Conservation (phyloP, 2,888 invertebrate species). For the Nemurella pictetii region DNA sequence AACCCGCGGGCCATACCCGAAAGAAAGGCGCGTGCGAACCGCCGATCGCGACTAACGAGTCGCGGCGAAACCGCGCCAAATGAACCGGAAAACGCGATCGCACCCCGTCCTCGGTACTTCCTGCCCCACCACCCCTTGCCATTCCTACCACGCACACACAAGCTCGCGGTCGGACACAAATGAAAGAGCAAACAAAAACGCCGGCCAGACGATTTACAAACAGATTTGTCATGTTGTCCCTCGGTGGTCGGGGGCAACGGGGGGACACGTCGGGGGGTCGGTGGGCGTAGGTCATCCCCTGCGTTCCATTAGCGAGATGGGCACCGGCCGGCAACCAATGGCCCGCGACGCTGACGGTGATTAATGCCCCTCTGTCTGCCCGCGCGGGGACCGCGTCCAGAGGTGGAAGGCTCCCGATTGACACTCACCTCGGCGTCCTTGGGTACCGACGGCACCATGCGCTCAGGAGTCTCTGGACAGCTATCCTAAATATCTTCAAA, state of each 20-base stretch:
- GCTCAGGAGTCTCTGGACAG: not conserved
- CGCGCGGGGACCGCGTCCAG: not conserved
- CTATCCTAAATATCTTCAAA: too few species aligned
- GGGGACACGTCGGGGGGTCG: not conserved
- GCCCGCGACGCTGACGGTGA: constrained; percentile 35
- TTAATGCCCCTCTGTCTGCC: constrained; percentile 21
- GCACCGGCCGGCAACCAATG: constrained; percentile 11
- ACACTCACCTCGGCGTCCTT: not conserved
- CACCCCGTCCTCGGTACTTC: too few species aligned
- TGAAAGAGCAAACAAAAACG: not conserved
- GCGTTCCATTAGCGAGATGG: constrained; percentile 35
- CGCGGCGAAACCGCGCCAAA: too few species aligned
- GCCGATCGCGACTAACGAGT: too few species aligned
- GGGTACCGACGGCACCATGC: too few species aligned
- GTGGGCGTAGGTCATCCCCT: not conserved
- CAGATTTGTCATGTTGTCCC: constrained; percentile 19
- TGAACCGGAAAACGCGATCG: too few species aligned
- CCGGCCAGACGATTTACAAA: not conserved
- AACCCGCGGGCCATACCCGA: too few species aligned
- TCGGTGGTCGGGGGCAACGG: not conserved
- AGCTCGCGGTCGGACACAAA: not conserved
- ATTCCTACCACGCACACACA: too few species aligned
- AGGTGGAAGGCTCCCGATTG: not conserved
- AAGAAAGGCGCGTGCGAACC: too few species aligned
- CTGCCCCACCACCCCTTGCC: too few species aligned